Base-by-base conservation (phyloP, 2,888 invertebrate genomes). In the Lissocephala sabroskyi region DNA sequence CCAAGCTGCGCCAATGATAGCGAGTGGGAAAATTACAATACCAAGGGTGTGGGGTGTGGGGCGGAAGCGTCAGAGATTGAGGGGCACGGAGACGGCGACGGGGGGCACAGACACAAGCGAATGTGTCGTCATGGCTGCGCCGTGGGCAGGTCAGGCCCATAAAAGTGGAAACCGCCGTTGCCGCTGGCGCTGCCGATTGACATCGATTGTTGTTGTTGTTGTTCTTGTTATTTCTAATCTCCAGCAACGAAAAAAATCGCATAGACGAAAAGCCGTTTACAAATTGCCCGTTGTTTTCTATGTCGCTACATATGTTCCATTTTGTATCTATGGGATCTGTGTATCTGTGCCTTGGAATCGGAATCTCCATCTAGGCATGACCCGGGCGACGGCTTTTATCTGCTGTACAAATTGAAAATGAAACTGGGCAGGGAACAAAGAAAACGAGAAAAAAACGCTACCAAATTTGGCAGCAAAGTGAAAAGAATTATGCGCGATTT, bases 71-170 rank as follows among this genome's bases (percentile, higher is more conserved):
- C 23, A 23, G 23, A 23, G 11, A 1, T 16, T 2, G 32, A 5
- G 11, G 3, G 32, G 23, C 3, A 23, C 23, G 7, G 23, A 23
- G 23, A n/a, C n/a, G n/a, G n/a, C n/a, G n/a, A n/a, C n/a, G n/a
- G n/a, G n/a, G n/a, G n/a, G n/a, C 41, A 36, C 26, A 46, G 10
- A 37, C 23, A 36, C 11, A 52, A 44, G 19, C 47, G 40, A 23
- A 28, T 40, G 65, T 62, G 73, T 65, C 70, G 76, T 71, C 73
- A 77, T 59, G 67, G 60, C 59, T 49, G 48, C n/a, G n/a, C 62
- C 60, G 65, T 63, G 70, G 78, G 75, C 75, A 70, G 80, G 75
- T 76, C 79, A 68, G 64, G 62, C 62, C 73, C 64, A 71, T 79
- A 76, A 70, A 70, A 62, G 71, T 56, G 62, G 52, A 53, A 36